Percentiles rank a stretch among this genome's conserved stretches.
These are phyloP conservation scores for Orchestes rusci DNA, from an alignment of 2,888 invertebrate species.

Conservation along the genomic window DNA sequence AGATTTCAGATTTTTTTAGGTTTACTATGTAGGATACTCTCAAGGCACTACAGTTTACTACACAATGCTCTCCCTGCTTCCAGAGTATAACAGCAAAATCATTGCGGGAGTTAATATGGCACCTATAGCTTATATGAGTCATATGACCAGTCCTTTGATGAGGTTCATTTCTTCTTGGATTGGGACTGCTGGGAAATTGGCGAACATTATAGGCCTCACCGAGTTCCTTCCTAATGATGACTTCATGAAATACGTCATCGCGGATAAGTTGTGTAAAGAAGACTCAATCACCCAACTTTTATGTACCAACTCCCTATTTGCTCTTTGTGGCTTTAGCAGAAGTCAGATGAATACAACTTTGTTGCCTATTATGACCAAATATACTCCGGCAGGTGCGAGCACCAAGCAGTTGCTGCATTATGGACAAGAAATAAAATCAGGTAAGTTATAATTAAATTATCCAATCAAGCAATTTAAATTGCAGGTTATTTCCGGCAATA, in stretches of 20 bases:
- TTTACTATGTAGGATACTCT: slow-evolving; percentile 78
- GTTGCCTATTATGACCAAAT: slow-evolving; percentile 29
- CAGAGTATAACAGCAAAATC: slow-evolving; percentile 61
- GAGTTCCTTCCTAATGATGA: slow-evolving; percentile 59
- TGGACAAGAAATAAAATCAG: slow-evolving; percentile 54
- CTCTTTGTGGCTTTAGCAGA: slow-evolving; percentile 37
- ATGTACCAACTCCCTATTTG: slow-evolving; percentile 38
- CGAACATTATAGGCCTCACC: slow-evolving; percentile 46
- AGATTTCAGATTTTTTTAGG: no score
- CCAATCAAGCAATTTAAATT: slow-evolving; percentile 1
- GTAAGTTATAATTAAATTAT: slow-evolving; percentile 20
- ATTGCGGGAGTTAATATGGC: slow-evolving; percentile 60
- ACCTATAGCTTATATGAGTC: slow-evolving; percentile 58
- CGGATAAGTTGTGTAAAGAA: slow-evolving; percentile 19
- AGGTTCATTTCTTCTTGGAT: slow-evolving; percentile 30
- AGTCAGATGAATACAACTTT: slow-evolving; percentile 36
- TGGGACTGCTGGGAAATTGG: slow-evolving; percentile 23
- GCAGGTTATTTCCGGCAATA: slow-evolving; percentile 44
- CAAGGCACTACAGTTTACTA: slow-evolving; percentile 66
- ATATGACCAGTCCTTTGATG: slow-evolving; percentile 43
- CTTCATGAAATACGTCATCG: slow-evolving; percentile 40
- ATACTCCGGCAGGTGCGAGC: slow-evolving; percentile 43
- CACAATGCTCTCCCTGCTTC: slow-evolving; percentile 57
- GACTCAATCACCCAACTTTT: slow-evolving; percentile 23
- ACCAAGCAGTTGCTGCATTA: slow-evolving; percentile 66